Percentiles rank a stretch among this genome's conserved stretches.
phyloP scores from a whole-genome alignment of 2,113 vertebrate species.

The Tragulus kanchil region DNA sequence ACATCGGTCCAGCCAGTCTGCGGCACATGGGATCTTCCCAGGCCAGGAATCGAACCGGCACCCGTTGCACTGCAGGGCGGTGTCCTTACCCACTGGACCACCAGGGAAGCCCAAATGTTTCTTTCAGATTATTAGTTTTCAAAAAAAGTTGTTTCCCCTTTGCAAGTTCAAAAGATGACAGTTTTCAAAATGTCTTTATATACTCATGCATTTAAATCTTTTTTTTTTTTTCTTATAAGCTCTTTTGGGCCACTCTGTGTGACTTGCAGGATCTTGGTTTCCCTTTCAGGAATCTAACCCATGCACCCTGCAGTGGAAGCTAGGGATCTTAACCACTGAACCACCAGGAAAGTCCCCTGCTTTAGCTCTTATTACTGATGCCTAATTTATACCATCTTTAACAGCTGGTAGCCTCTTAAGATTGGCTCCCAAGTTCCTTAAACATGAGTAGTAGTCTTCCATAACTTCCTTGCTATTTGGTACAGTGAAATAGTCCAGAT shows the following conservation, averaged over 20 bases:
- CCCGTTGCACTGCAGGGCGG: too few species aligned
- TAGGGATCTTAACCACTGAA: too few species aligned
- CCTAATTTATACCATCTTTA: background rate
- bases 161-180: background rate
- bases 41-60: too few species aligned
- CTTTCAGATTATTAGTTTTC: background rate
- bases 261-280: too few species aligned
- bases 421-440: constrained; percentile 7
- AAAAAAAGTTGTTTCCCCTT: background rate
- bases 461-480: background rate
- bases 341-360: too few species aligned
- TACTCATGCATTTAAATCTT: background rate
- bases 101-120: too few species aligned
- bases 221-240: background rate
- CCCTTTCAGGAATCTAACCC: too few species aligned
- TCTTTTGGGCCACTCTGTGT: too few species aligned
- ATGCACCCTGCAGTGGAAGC: too few species aligned
- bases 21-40: too few species aligned
- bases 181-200: background rate
- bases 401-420: background rate
- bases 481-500: background rate
- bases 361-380: background rate
- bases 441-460: background rate
- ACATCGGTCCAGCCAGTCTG: too few species aligned
- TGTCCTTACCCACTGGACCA: too few species aligned